Percentiles rank a stretch among this genome's conserved stretches.
These are phyloP conservation scores for Pangasianodon hypophthalmus DNA, from an alignment of 2,113 vertebrate genomes.

Conservation along the genomic window DNA sequence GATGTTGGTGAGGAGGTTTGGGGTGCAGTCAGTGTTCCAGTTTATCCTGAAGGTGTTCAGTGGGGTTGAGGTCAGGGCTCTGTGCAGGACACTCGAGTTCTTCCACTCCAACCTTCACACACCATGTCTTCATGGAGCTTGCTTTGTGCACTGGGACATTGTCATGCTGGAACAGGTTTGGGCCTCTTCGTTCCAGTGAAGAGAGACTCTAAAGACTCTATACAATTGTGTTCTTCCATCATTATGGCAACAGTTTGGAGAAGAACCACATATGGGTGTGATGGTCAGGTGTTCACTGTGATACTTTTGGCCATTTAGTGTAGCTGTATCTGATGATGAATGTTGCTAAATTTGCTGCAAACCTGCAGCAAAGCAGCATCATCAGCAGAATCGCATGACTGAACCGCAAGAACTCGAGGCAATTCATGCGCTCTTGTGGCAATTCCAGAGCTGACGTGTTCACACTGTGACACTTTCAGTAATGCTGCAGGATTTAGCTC, in stretches of 20 bases:
- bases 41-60: background rate
- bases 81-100: background rate
- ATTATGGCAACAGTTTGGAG: background rate
- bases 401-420: background rate
- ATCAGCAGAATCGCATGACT: background rate
- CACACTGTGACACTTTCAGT: background rate
- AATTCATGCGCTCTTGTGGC: no score
- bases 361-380: background rate
- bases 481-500: background rate
- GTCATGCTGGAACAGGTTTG: background rate
- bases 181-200: background rate
- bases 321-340: background rate
- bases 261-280: no score
- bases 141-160: background rate
- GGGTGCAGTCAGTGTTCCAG: background rate
- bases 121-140: background rate
- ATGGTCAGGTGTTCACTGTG: background rate
- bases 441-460: constrained; percentile 12
- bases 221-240: background rate
- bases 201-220: no score
- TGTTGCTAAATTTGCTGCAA: background rate
- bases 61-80: background rate
- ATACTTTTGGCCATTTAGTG: background rate
- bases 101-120: background rate
- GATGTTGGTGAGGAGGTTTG: background rate